Conservation (phyloP, 2,797 vertebrate genomes). For the Aselliscus stoliczkanus region DNA sequence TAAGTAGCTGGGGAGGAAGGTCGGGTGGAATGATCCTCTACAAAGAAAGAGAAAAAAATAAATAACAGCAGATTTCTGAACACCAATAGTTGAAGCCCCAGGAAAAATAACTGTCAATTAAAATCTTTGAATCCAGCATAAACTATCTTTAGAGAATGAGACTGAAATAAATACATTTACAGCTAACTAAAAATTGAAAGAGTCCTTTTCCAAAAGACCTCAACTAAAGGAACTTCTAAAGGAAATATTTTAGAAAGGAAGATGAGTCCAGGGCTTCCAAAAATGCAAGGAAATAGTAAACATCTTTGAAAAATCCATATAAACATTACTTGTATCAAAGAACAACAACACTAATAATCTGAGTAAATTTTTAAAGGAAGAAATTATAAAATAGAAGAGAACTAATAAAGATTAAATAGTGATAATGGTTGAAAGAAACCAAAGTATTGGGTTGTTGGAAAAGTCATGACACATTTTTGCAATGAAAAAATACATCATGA, state of each 20-base stretch:
- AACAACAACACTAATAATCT: not conserved
- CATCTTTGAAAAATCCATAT: not conserved
- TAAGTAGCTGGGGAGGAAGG: not conserved
- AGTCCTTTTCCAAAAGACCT: not conserved
- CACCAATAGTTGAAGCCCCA: not conserved
- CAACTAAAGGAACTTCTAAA: not conserved
- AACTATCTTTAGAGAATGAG: not conserved
- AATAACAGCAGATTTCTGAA: not conserved
- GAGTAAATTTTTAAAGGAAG: not conserved
- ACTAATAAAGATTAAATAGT: not conserved
- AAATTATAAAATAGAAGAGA: not conserved
- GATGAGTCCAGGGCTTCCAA: not conserved
- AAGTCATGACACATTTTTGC: too few species aligned
- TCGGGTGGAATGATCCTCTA: not conserved
- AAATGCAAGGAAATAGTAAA: slow-evolving; percentile 11
- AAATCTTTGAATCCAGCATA: not conserved
- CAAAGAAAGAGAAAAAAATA: not conserved
- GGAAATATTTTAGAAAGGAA: not conserved
- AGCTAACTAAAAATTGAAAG: not conserved
- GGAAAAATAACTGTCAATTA: not conserved
- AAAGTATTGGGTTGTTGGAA: too few species aligned
- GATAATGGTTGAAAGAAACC: not conserved
- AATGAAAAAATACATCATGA: too few species aligned
- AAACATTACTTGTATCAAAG: not conserved
- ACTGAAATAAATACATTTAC: slow-evolving; percentile 1